Conservation (phyloP, 1,140 invertebrate species). For the Periplaneta americana region DNA sequence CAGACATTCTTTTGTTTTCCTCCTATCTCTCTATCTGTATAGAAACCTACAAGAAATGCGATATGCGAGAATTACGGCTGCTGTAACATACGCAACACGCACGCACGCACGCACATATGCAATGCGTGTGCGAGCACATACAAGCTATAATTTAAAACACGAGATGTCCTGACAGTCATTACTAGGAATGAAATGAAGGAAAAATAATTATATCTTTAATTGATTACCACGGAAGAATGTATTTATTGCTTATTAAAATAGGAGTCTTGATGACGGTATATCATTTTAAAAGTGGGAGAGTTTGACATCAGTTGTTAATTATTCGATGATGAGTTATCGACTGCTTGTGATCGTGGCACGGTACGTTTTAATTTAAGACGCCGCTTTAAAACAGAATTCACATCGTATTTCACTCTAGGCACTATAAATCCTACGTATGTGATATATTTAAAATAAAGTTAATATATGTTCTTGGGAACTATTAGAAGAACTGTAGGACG, state of each 20-base stretch:
- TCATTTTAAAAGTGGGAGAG: too few relatives aligned
- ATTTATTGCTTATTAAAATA: neutral
- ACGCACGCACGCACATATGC: neutral
- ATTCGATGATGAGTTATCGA: neutral
- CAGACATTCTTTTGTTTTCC: neutral
- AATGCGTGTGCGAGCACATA: too few relatives aligned
- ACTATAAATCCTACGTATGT: too few relatives aligned
- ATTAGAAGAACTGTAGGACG: too few relatives aligned
- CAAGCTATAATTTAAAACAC: neutral
- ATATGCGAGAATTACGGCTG: neutral
- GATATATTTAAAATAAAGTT: too few relatives aligned
- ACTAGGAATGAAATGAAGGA: neutral
- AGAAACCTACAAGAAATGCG: neutral
- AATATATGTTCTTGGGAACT: too few relatives aligned
- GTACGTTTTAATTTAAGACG: neutral
- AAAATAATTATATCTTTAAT: neutral
- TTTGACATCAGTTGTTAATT: neutral
- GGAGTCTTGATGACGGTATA: too few relatives aligned
- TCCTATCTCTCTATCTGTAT: neutral
- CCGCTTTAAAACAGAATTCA: neutral
- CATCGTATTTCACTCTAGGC: neutral
- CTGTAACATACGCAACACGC: neutral
- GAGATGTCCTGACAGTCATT: neutral
- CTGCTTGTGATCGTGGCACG: too few relatives aligned
- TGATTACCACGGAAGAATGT: neutral